These are phyloP conservation scores for Trichomalopsis sarcophagae DNA, from an alignment of 1,140 invertebrate genomes.

Conservation along the genomic window DNA sequence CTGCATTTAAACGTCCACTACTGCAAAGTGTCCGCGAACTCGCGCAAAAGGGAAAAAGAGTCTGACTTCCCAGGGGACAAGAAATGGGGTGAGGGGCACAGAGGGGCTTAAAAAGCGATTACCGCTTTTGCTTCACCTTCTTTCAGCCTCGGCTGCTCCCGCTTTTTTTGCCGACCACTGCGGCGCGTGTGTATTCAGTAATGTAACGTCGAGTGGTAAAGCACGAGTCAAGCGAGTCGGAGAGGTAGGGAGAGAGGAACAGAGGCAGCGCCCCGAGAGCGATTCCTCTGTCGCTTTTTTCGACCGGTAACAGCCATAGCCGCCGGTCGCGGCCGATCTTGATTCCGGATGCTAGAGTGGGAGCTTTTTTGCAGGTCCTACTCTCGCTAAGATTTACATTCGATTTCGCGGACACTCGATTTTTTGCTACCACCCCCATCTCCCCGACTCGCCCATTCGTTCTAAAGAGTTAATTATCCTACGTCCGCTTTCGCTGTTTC, in stretches of 20 bases:
- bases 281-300: constrained; percentile 19
- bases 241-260: background rate
- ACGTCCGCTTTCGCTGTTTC: background rate
- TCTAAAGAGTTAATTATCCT: background rate
- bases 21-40: background rate
- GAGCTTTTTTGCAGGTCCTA: constrained; percentile 1
- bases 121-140: constrained; percentile 4
- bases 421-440: background rate
- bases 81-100: background rate
- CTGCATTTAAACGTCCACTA: constrained; percentile 3
- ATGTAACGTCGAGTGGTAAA: constrained; percentile 6
- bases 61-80: background rate
- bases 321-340: constrained; percentile 11
- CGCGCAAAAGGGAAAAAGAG: background rate
- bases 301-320: background rate
- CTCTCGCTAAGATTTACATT: background rate
- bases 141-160: background rate
- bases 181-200: background rate
- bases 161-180: background rate
- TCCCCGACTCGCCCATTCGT: background rate
- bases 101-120: constrained; percentile 30
- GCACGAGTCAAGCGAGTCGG: background rate
- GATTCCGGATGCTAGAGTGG: background rate
- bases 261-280: background rate
- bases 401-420: constrained; percentile 1